Conservation (phyloP, 2,888 invertebrate species). For the Rotaria magnacalcarata region DNA sequence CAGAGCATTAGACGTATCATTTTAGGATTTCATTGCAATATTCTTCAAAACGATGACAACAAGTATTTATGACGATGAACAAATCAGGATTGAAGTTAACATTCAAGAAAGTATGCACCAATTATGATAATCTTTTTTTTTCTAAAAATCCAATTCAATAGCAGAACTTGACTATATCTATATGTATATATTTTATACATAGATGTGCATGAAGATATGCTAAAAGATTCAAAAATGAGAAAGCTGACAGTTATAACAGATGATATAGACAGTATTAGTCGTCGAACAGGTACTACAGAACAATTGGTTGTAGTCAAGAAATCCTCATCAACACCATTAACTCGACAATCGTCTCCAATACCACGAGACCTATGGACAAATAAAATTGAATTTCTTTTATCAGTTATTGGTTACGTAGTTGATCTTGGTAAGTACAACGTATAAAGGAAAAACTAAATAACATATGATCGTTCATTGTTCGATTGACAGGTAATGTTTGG, state of each 20-base stretch:
- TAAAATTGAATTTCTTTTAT: conserved; percentile 46
- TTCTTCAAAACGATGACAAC: background rate
- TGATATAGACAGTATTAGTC: background rate
- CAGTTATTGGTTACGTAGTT: conserved; percentile 46
- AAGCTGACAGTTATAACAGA: background rate
- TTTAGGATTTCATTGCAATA: background rate
- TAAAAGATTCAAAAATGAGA: background rate
- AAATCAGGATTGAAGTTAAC: background rate
- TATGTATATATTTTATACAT: background rate
- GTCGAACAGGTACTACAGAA: background rate
- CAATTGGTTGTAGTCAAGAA: background rate
- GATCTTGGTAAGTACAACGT: conserved; percentile 8
- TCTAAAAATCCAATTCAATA: too few relatives aligned
- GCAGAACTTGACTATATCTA: background rate
- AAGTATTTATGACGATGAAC: background rate
- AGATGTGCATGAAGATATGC: background rate
- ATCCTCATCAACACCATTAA: background rate
- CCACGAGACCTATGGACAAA: conserved; percentile 44
- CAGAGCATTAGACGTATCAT: background rate
- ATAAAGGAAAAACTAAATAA: background rate
- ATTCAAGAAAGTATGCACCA: background rate
- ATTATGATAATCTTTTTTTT: background rate
- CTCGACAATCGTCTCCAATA: background rate
- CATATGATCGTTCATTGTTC: background rate
- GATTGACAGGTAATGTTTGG: conserved; percentile 1